Percentiles rank a stretch among this genome's conserved stretches.
Evolutionary conservation across 2,888 invertebrate species (phyloP).

Genomic region (Danaus chrysippus): DNA sequence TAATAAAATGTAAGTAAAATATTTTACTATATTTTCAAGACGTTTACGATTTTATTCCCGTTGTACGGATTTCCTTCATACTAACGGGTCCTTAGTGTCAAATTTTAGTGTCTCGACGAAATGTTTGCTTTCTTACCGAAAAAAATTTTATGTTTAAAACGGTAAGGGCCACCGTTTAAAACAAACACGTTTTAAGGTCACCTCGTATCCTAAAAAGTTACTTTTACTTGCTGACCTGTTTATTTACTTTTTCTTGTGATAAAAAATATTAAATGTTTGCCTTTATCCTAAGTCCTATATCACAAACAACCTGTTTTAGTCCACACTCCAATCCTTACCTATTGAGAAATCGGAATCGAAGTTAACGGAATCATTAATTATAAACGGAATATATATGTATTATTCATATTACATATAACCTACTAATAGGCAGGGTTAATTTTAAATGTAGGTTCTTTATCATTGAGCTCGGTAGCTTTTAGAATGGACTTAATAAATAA

Average conservation of each 20-base stretch:
- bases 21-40: constrained; percentile 19
- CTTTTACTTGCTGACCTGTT: constrained; percentile 4
- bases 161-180: constrained; percentile 33
- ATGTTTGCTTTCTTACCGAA: constrained; percentile 32
- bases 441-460: neutral
- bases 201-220: constrained; percentile 1
- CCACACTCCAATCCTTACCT: too few relatives aligned
- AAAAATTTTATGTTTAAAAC: constrained; percentile 33
- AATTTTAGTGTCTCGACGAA: constrained; percentile 22
- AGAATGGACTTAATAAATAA: neutral
- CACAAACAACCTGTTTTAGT: too few relatives aligned
- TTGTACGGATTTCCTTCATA: constrained; percentile 23
- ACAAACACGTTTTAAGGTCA: constrained; percentile 7
- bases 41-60: constrained; percentile 21
- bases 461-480: neutral
- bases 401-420: too few relatives aligned
- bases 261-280: neutral
- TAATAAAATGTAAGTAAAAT: constrained; percentile 18
- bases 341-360: too few relatives aligned
- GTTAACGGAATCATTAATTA: too few relatives aligned
- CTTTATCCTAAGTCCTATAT: neutral
- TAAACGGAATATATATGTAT: too few relatives aligned
- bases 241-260: neutral
- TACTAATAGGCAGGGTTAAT: neutral
- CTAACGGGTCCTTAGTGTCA: constrained; percentile 31